These are phyloP conservation scores for Pyrochroa serraticornis DNA, from an alignment of 2,888 invertebrate genomes.

Conservation along the genomic window DNA sequence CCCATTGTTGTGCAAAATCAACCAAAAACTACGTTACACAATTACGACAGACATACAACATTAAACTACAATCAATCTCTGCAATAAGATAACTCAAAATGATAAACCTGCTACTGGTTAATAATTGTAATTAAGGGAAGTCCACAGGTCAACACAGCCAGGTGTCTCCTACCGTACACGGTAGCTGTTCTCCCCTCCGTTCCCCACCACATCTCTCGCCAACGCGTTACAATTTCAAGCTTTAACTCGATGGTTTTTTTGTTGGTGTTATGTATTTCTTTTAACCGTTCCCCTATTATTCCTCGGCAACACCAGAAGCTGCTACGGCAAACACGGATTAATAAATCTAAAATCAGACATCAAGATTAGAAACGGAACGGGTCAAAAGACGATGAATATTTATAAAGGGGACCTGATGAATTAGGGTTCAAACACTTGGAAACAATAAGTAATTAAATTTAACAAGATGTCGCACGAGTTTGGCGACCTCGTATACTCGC, in stretches of 20 bases:
- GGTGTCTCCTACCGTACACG: constrained; percentile 53
- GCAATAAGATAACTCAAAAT: constrained; percentile 45
- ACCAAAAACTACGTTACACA: no score
- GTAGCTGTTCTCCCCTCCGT: constrained; percentile 47
- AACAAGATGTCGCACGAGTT: constrained; percentile 54
- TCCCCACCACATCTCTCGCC: constrained; percentile 35
- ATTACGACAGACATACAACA: constrained; percentile 33
- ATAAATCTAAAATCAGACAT: constrained; percentile 24
- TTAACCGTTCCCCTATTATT: constrained; percentile 13
- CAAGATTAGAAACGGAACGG: constrained; percentile 22
- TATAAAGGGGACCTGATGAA: constrained; percentile 15
- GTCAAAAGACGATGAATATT: constrained; percentile 22
- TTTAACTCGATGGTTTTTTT: constrained; percentile 37
- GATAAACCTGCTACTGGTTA: constrained; percentile 55
- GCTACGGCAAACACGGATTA: constrained; percentile 21
- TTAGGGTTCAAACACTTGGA: constrained; percentile 19
- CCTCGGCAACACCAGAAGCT: constrained; percentile 23
- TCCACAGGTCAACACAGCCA: constrained; percentile 54
- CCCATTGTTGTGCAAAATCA: no score
- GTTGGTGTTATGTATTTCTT: constrained; percentile 14
- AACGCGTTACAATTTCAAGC: constrained; percentile 41
- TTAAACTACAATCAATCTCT: constrained; percentile 33
- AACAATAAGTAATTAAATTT: constrained; percentile 56
- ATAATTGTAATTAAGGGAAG: constrained; percentile 56
- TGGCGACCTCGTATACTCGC: constrained; percentile 33